Percentiles rank a stretch among this genome's conserved stretches.
Conservation (phyloP, 2,797 vertebrate species). For the Aldrovandia affinis region DNA sequence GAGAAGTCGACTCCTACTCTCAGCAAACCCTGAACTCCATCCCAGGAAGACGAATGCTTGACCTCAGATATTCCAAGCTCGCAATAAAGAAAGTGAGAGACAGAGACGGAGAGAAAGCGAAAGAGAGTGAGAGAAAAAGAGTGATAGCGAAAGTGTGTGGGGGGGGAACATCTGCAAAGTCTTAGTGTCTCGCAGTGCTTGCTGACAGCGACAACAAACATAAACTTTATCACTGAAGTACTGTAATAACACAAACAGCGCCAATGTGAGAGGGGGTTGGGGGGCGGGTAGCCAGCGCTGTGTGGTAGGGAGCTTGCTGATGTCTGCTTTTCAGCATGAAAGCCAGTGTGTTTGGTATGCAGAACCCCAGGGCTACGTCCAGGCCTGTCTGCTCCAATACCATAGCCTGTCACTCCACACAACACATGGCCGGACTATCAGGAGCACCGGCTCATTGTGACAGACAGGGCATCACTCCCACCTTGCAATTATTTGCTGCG, state of each 20-base stretch:
- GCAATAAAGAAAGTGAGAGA: constrained; percentile 1
- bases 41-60: background rate
- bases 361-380: background rate
- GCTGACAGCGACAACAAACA: constrained; percentile 42
- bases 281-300: background rate
- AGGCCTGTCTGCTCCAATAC: background rate
- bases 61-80: background rate
- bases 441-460: background rate
- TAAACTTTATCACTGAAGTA: constrained; percentile 7
- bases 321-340: background rate
- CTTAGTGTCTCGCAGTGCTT: constrained; percentile 28
- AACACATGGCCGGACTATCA: background rate
- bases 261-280: background rate
- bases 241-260: constrained; percentile 9
- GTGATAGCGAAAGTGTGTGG: background rate
- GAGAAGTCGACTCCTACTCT: background rate
- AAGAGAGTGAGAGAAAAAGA: background rate
- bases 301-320: constrained; percentile 24
- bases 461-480: background rate
- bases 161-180: constrained; percentile 36
- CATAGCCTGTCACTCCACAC: constrained; percentile 3
- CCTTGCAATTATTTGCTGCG: constrained; percentile 20
- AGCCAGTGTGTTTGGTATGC: background rate
- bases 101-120: background rate
- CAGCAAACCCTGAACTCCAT: background rate